A percentile compares a stretch with the other conserved stretches of the same genome.
Evolutionary conservation across 2,888 invertebrate species (phyloP).

Genomic region (Dioctria rufipes): DNA sequence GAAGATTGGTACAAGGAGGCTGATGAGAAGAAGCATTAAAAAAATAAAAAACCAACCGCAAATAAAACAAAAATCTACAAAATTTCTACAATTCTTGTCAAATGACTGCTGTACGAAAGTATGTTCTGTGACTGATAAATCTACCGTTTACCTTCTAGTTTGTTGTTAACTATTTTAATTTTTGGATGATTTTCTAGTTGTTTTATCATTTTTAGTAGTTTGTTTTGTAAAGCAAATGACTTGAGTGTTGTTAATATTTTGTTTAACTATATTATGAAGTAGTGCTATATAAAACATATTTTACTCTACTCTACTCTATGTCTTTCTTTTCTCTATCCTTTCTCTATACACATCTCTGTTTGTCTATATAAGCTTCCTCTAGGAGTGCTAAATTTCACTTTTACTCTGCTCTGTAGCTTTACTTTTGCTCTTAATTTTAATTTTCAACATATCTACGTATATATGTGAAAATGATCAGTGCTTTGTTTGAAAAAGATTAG

Average conservation of each 20-base stretch:
- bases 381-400: slow-evolving; percentile 22
- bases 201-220: slow-evolving; percentile 48
- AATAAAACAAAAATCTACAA: not conserved
- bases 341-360: not conserved
- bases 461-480: too few species aligned
- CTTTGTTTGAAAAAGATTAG: too few species aligned
- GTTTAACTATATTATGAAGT: slow-evolving; percentile 39
- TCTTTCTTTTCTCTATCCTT: slow-evolving; percentile 46
- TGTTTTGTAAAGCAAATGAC: slow-evolving; percentile 27
- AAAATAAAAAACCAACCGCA: too few species aligned
- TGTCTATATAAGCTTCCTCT: slow-evolving; percentile 33
- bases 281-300: slow-evolving; percentile 46
- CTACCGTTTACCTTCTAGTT: slow-evolving; percentile 55
- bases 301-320: slow-evolving; percentile 31
- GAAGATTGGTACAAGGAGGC: slow-evolving; percentile 92
- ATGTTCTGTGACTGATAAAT: slow-evolving; percentile 56
- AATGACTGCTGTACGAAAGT: slow-evolving; percentile 55
- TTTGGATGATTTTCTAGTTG: slow-evolving; percentile 53
- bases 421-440: not conserved
- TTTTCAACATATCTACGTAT: not conserved
- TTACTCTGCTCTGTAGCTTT: slow-evolving; percentile 10
- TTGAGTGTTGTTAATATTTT: slow-evolving; percentile 47
- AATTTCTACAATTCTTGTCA: slow-evolving; percentile 53
- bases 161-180: slow-evolving; percentile 56
- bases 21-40: slow-evolving; percentile 75